Evolutionary conservation across 2,797 vertebrate species (phyloP), one percentile per base, ranked within the genome.

Genomic region (Gastrophryne carolinensis): DNA sequence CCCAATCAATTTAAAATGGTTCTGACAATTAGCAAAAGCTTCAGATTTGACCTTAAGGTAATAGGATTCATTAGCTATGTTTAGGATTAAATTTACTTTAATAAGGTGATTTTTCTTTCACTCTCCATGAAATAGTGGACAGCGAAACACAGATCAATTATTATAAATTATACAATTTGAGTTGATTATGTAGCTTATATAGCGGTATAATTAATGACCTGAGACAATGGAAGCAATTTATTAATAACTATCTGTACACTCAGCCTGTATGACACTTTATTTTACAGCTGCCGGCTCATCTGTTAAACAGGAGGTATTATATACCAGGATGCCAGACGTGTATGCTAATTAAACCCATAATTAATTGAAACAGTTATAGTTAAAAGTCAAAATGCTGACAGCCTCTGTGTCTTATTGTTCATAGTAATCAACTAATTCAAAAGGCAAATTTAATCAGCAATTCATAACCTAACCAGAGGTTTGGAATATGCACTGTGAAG

Each of bases 11-110:
- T 95, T 94, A 88, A 93, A 96, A 95, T 93, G 94, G 90, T 96
- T 95, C 94, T 96, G 96, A 98, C 97, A 98, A 93, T 93, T 92
- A 92, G 90, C 92, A 89, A 90, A 91, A 93, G 91, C 90, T 99
- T 98, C 95, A 96, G 93, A 96, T 95, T 94, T 98, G 97, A 98
- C 97, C 97, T 98, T 98, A 98, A 97, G 95, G 93, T 94, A 89
- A 88, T 94, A 91, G 93, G 89, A 92, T 94, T 91, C 93, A 89
- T 93, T 93, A 98, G 94, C 96, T 96, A 95, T 97, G 95, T 97
- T 96, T 94, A 94, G 94, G 94, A 98, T 98, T 98, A 98, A 98
- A 98, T 95, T 95, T 97, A 94, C 91, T 90, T 93, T 99, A 98
- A 98, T 95, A 94, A 97, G 94, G 94, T 95, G 92, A 98, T 98